These are phyloP conservation scores for Sinocyclocheilus anophthalmus DNA, from an alignment of 2,113 vertebrate genomes.

Conservation along the genomic window DNA sequence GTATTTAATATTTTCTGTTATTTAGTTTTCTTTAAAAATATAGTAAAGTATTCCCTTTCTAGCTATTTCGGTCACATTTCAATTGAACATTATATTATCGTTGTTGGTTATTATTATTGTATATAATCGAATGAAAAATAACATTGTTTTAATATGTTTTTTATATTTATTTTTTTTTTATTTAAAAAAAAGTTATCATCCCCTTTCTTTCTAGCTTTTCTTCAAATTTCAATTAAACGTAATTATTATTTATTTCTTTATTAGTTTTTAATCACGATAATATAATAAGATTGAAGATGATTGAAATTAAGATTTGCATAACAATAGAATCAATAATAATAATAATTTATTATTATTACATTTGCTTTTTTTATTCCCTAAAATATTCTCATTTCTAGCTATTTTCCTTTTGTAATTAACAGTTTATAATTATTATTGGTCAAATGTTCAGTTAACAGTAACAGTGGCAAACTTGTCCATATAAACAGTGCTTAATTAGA, in stretches of 20 bases:
- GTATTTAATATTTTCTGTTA: too few relatives aligned
- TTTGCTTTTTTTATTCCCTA: too few relatives aligned
- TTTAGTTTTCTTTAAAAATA: not conserved
- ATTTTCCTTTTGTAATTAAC: not conserved
- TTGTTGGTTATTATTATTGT: too few relatives aligned
- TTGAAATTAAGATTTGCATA: too few relatives aligned
- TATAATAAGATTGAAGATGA: too few relatives aligned
- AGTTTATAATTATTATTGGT: not conserved
- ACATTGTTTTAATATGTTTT: not conserved
- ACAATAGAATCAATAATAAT: too few relatives aligned
- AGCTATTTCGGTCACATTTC: not conserved
- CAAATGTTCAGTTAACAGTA: not conserved
- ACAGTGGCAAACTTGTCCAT: not conserved
- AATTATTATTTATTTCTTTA: too few relatives aligned
- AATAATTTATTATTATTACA: too few relatives aligned
- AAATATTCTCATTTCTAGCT: not conserved
- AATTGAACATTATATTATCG: not conserved
- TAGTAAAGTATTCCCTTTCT: not conserved
- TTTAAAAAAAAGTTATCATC: not conserved
- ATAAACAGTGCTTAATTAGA: not conserved
- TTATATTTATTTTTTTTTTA: too few relatives aligned
- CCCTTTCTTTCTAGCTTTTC: not conserved
- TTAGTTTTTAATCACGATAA: too few relatives aligned
- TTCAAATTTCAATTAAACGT: not conserved
- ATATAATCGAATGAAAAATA: too few relatives aligned